A percentile compares a stretch with the other conserved stretches of the same genome.
Conservation (phyloP, 2,113 vertebrate species). For the Eulemur rufifrons region DNA sequence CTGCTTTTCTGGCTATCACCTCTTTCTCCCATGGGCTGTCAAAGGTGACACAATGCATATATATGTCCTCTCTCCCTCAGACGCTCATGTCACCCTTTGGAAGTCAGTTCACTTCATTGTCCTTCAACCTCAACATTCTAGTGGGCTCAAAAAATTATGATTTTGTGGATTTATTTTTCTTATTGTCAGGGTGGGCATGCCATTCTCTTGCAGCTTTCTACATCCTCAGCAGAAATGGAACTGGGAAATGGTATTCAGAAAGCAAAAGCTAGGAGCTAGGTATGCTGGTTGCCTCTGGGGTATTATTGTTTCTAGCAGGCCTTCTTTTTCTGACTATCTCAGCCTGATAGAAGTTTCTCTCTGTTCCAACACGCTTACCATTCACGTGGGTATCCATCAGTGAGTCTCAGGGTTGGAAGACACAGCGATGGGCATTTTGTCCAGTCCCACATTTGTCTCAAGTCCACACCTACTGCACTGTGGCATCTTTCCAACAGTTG, state of each 20-base stretch:
- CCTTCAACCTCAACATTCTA: not conserved
- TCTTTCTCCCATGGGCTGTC: not conserved
- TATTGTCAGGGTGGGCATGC: not conserved
- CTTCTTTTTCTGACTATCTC: not conserved
- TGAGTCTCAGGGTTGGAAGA: not conserved
- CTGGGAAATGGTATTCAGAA: not conserved
- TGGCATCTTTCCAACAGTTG: not conserved
- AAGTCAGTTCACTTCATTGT: not conserved
- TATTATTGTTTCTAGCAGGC: not conserved
- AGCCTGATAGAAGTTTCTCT: not conserved
- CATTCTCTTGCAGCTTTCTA: not conserved
- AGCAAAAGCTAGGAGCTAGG: not conserved
- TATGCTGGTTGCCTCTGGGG: accelerated
- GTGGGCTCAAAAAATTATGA: not conserved
- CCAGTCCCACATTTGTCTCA: not conserved
- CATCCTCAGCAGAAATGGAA: not conserved
- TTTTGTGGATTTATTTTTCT: not conserved
- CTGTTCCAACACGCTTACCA: not conserved
- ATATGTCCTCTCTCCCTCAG: not conserved
- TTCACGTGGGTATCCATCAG: not conserved
- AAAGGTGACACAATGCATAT: not conserved
- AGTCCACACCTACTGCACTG: not conserved
- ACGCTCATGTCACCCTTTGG: not conserved
- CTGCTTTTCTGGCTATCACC: not conserved
- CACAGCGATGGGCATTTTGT: not conserved